Evolutionary conservation across 2,888 invertebrate species (phyloP), one percentile per base, ranked within the genome.

Genomic region (Alcis repandata): DNA sequence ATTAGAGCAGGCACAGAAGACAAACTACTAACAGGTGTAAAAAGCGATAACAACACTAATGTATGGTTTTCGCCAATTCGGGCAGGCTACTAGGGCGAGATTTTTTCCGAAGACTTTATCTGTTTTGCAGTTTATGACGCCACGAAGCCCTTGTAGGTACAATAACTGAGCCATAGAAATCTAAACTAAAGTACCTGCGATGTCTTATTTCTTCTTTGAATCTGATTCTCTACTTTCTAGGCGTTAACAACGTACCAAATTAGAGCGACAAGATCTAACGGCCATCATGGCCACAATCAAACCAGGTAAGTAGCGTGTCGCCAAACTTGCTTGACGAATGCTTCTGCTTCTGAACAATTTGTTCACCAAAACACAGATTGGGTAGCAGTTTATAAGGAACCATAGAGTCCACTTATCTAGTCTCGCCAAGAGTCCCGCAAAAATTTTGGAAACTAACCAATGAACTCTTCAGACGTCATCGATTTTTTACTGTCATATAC

Each of bases 261-360:
- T 53, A 60, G 57, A 58, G 40, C 61, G 58, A 53, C 43, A 53
- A 56, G 53, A 53, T 61, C 57, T 46, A 27, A 56, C 38, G 45
- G 59, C 27, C 45, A 48, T 40, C 43, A 9, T 17, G 32, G 32
- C n/a, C 43, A 43, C 59, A 41, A 67, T 67, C 62, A 67, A 63
- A 27, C 33, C 51, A 57, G 48, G 51, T 46, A 67, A 60, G 41
- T 57, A 57, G 13, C 67, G 67, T 67, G 41, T 63, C 63, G 59
- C 13, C 45, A 48, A 53, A 41, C 46, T 53, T 27, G 52, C 46
- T 53, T 27, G 52, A 57, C 51, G 52, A 53, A 52, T 52, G 52
- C 52, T 51, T n/a, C 49, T 36, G 22, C 33, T 2, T 27, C 17
- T 27, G 33, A 20, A 22, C 20, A 48, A 49, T 49, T 36, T 51